Evolutionary conservation across 1,140 invertebrate species (phyloP).

Genomic region (Drosophila ambigua): DNA sequence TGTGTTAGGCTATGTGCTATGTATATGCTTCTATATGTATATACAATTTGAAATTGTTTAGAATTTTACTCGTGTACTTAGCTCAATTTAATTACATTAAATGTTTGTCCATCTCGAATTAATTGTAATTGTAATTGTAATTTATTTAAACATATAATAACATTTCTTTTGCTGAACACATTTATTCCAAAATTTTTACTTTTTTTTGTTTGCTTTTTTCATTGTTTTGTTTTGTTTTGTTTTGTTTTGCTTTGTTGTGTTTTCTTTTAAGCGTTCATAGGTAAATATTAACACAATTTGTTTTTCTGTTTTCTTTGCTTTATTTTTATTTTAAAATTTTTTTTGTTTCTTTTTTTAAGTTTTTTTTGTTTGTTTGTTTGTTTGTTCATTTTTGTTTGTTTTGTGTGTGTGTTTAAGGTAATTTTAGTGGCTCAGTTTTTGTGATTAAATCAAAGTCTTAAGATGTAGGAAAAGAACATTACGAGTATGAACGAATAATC

Average conservation of each 20-base stretch:
- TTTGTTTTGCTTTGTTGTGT: slow-evolving; percentile 34
- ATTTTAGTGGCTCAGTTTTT: slow-evolving; percentile 50
- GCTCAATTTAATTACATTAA: slow-evolving; percentile 71
- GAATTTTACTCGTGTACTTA: slow-evolving; percentile 56
- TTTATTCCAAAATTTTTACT: slow-evolving; percentile 80
- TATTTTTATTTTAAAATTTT: slow-evolving; percentile 19
- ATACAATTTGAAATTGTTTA: slow-evolving; percentile 72
- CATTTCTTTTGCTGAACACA: slow-evolving; percentile 81
- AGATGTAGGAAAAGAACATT: slow-evolving; percentile 32
- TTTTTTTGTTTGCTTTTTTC: slow-evolving; percentile 28
- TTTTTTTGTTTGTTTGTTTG: slow-evolving; percentile 21
- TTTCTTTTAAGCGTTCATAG: slow-evolving; percentile 43
- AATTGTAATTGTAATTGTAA: slow-evolving; percentile 60
- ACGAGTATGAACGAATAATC: slow-evolving; percentile 21
- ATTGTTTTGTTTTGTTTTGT: slow-evolving; percentile 16
- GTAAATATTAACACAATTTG: slow-evolving; percentile 50
- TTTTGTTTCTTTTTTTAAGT: slow-evolving; percentile 8
- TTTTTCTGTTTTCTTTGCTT: slow-evolving; percentile 32
- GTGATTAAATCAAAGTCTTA: slow-evolving; percentile 55
- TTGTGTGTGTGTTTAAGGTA: slow-evolving; percentile 1
- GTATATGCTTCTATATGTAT: slow-evolving; percentile 32
- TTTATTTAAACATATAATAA: slow-evolving; percentile 82
- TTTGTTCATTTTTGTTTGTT: slow-evolving; percentile 22
- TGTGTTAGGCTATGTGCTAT: slow-evolving; percentile 31
- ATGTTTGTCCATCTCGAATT: slow-evolving; percentile 51